phyloP scores from a whole-genome alignment of 1,140 invertebrate species.

The Drosophila persimilis region DNA sequence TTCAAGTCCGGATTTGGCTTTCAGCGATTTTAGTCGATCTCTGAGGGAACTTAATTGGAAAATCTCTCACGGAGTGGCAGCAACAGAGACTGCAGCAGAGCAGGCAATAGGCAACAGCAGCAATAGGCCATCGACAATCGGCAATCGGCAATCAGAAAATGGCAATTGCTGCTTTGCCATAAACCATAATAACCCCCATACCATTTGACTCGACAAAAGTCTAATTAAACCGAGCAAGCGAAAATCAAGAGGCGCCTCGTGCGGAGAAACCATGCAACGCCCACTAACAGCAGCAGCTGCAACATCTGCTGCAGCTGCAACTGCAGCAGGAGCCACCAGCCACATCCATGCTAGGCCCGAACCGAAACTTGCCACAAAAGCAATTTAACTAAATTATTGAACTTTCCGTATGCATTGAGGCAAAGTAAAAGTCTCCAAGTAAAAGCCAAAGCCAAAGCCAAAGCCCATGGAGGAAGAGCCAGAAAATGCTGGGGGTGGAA shows the following conservation, averaged over 20 bases:
- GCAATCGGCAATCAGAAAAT: slow-evolving; percentile 35
- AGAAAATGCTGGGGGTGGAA: slow-evolving; percentile 20
- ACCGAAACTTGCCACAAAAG: slow-evolving; percentile 57
- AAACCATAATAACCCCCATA: slow-evolving; percentile 41
- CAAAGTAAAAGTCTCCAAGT: slow-evolving; percentile 32
- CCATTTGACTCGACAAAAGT: slow-evolving; percentile 47
- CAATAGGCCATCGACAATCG: slow-evolving; percentile 20
- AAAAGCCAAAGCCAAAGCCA: slow-evolving; percentile 15
- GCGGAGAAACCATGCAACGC: slow-evolving; percentile 29
- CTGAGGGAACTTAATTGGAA: slow-evolving; percentile 70
- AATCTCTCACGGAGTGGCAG: slow-evolving; percentile 65
- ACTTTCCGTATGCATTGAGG: slow-evolving; percentile 63
- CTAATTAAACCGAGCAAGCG: slow-evolving; percentile 63
- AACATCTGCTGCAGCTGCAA: slow-evolving; percentile 5
- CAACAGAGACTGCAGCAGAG: neutral
- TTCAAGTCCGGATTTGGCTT: slow-evolving; percentile 18
- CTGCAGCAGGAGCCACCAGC: slow-evolving; percentile 16
- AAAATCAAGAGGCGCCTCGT: slow-evolving; percentile 57
- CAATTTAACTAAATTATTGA: slow-evolving; percentile 78
- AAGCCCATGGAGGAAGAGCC: slow-evolving; percentile 30
- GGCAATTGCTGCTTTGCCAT: slow-evolving; percentile 55
- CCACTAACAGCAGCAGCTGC: slow-evolving; percentile 27
- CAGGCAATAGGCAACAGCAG: slow-evolving; percentile 6
- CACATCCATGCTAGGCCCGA: slow-evolving; percentile 3
- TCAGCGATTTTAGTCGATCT: slow-evolving; percentile 21